Evolutionary conservation across 2,888 invertebrate species (phyloP).

Genomic region (Phrixothrix hirtus): DNA sequence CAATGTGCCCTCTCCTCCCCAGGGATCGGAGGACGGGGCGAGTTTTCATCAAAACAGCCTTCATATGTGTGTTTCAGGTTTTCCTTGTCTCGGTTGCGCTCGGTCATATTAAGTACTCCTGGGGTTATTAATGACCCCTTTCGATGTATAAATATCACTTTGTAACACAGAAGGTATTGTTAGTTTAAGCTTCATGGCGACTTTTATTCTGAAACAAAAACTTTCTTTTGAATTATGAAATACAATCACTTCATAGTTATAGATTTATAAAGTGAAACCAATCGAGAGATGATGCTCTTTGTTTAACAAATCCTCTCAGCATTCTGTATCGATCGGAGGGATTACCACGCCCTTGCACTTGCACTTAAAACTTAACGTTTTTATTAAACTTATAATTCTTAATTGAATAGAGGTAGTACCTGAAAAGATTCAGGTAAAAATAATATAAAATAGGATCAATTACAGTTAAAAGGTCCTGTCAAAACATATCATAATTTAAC

Average conservation of each 20-base stretch:
- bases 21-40: slow-evolving; percentile 83
- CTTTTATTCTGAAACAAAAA: slow-evolving; percentile 41
- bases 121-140: slow-evolving; percentile 36
- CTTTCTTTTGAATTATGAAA: slow-evolving; percentile 1
- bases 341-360: slow-evolving; percentile 10
- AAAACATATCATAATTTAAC: slow-evolving; percentile 37
- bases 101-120: slow-evolving; percentile 45
- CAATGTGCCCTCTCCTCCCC: slow-evolving; percentile 66
- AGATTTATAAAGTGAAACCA: neutral
- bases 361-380: neutral
- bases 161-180: slow-evolving; percentile 1
- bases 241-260: neutral
- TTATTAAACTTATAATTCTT: neutral
- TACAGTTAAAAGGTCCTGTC: slow-evolving; percentile 30
- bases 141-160: slow-evolving; percentile 29
- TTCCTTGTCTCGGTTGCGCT: slow-evolving; percentile 36
- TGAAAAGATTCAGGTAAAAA: slow-evolving; percentile 17
- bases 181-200: slow-evolving; percentile 46
- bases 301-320: slow-evolving; percentile 3
- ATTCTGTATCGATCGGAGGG: slow-evolving; percentile 16
- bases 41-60: slow-evolving; percentile 61
- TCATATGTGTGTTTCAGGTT: slow-evolving; percentile 44
- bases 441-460: slow-evolving; percentile 16
- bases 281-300: slow-evolving; percentile 4
- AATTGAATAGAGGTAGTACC: neutral